Percentiles rank a stretch among this genome's conserved stretches.
phyloP scores from a whole-genome alignment of 2,888 invertebrate species.

The Muschampia plurimacula region DNA sequence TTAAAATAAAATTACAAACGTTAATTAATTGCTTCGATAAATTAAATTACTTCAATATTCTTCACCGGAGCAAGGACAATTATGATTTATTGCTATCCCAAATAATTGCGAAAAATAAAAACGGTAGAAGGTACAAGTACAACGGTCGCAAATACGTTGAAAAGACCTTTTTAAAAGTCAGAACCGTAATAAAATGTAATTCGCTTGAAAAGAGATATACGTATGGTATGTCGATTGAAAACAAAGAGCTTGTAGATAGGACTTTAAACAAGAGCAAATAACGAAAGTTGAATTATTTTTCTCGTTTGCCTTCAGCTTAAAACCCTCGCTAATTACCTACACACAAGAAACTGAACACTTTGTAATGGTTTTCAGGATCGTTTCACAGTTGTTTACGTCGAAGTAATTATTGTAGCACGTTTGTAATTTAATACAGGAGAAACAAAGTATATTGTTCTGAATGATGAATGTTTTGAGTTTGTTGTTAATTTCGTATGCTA shows the following conservation, averaged over 20 bases:
- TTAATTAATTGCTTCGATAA: not conserved
- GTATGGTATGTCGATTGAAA: conserved; percentile 14
- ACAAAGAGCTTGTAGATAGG: conserved; percentile 58
- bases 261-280: conserved; percentile 41
- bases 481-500: not conserved
- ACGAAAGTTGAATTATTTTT: conserved; percentile 64
- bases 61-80: not conserved
- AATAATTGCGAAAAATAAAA: not conserved
- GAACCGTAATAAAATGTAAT: conserved; percentile 1
- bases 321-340: conserved; percentile 63
- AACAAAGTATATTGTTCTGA: not conserved
- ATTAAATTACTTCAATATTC: not conserved
- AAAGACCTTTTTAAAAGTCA: not conserved
- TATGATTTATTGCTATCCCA: not conserved
- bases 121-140: not conserved
- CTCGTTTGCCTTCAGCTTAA: conserved; percentile 59
- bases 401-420: conserved; percentile 26
- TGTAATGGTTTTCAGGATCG: conserved; percentile 33
- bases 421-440: conserved; percentile 22
- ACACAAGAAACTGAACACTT: conserved; percentile 36
- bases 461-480: not conserved
- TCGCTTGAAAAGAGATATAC: not conserved
- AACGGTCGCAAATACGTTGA: not conserved
- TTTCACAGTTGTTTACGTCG: conserved; percentile 29
- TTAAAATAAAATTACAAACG: too few species aligned